Evolutionary conservation across 2,113 vertebrate genomes (phyloP), one percentile per base, ranked within the genome.

Genomic region (human): DNA sequence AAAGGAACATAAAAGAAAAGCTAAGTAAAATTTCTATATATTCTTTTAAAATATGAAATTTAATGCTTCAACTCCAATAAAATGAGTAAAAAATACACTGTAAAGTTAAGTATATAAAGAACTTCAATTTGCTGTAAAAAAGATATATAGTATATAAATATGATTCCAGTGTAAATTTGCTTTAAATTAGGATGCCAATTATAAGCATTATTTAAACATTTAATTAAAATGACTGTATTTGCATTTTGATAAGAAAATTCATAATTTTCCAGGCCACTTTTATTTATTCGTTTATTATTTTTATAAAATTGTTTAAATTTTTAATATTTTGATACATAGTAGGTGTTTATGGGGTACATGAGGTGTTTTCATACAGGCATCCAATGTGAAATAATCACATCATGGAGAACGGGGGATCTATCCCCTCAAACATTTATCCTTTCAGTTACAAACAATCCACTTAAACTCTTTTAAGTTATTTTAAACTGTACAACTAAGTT

Each of bases 41-140:
- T 14, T 17, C 38, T 40, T 59, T 94, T 75, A 91, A 97, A 85
- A 78, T 96, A 45, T 35, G 18, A 52, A 89, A 66, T 93, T 89
- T 81, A 93, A 73, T 22, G 23, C 27, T 91, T 81, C 9, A 25
- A 35, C 20, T 78, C 50, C 78, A 93, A 90, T 93, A 82, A 87
- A 97, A 40, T 40, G 57, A 95, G 78, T 92, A 68, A 73, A 61
- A 93, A 94, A 45, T 40, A 84, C 55, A 76, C 13, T n/a, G 7
- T 93, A 50, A 92, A 78, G n/a, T 80, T 90, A 81, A 89, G 38
- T 79, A 48, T 17, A 38, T 61, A 66, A 57, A 64, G 20, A 92
- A 64, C n/a, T 85, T 91, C 22, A 92, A 78, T 85, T 96, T 85
- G 14, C 66, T 89, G 22, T 23, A 93, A 96, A 93, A 93, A 83